Base-by-base conservation (phyloP, 2,888 invertebrate species). In the Acrobasis consociella region DNA sequence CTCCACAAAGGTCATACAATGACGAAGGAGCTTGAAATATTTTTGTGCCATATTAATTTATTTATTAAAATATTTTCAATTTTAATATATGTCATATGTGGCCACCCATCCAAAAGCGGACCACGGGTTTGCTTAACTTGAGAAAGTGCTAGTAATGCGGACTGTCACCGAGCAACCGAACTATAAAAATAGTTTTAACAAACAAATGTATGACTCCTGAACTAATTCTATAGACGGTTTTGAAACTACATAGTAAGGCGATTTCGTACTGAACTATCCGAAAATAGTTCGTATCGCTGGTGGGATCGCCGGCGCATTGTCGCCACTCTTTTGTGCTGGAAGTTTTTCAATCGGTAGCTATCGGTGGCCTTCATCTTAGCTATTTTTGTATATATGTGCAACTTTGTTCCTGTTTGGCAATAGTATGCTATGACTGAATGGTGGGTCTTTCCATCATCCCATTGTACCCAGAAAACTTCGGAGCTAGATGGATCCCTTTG, bases 341-440 rank as follows among this genome's bases (percentile, higher is more conserved):
- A 76, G 79, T 77, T 77, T 38, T 37, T 52, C 15, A 49, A 81
- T 77, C 74, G 65, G 76, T 42, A 9, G 13, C 52, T 56, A 86
- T 86, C 85, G 56, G 58, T 80, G 83, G 69, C 85, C 85, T 87
- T 85, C 79, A 87, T 86, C 86, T 85, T 66, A 67, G 66, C 69
- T 73, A 72, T 80, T 77, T 77, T 78, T 76, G 70, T 73, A 69
- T 37, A 16, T 49, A 49, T 62, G 61, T 62, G 53, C 62, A 62
- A 62, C 64, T 65, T 65, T 46, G 52, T 42, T 53, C 9, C 22
- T 52, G 17, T 61, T 46, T 53, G 9, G 53, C 46, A 46, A 46
- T 31, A 42, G 10, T 42, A 42, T 16, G 10, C 9, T 39, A n/a
- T 9, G 13, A 55, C 38, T 5, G 7, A 15, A 50, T 17, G 9